Base-by-base conservation (phyloP, 2,888 invertebrate genomes). In the Sarcophaga caerulescens region DNA sequence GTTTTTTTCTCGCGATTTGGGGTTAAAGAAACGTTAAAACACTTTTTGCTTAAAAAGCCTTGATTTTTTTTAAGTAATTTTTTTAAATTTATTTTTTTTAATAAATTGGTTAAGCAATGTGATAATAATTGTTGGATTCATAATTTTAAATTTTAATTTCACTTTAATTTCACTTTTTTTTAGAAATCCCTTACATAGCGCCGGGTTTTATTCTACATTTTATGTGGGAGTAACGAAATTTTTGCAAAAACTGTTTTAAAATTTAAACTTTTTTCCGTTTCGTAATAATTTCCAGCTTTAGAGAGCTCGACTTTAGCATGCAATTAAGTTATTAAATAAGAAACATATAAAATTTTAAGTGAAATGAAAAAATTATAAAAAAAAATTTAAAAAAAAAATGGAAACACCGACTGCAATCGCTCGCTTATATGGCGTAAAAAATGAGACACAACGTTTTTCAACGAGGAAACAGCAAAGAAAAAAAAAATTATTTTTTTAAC, bases 351-450 rank as follows among this genome's bases (percentile, higher is more conserved):
- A 12, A 14, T 14, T 52, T 47, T 47, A 11, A 47, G 12, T 12
- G 47, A 47, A 70, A 75, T 70, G 44, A 70, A 70, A 45, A 70
- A 60, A 21, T 45, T 52, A 23, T 60, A 68, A 83, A 74, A 25
- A 35, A 47, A 77, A 85, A 77, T 45, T 35, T 44, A 63, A 59
- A 70, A 78, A 71, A 25, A 35, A 65, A 65, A 59, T 23, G 3
- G 35, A 71, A 66, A 73, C 66, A 77, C 76, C 66, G 82, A 82
- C 60, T 77, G 71, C 83, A 83, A 86, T 74, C 71, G 35, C 12
- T 52, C 14, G 74, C 25, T 73, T 17, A 73, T 77, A 68, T 59
- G 45, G 35, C 71, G 52, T 57, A 69, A 76, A 47, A 75, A 62
- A 69, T 52, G 73, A 77, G 83, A 86, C n/a, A n/a, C n/a, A n/a